phyloP scores from a whole-genome alignment of 2,888 invertebrate genomes.

The Parnassius smintheus region DNA sequence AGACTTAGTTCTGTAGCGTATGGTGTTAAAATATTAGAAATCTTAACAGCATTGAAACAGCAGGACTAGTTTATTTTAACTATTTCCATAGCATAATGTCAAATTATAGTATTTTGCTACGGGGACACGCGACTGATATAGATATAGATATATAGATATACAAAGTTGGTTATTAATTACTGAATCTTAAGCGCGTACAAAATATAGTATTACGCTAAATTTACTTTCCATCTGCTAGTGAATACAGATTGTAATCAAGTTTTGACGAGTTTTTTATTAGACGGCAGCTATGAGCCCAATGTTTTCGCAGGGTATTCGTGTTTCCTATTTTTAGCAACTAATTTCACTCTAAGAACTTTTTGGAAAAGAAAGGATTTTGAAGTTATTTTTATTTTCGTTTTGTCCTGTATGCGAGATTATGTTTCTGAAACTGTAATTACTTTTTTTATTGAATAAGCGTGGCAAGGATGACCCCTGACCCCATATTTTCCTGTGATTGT shows the following conservation, averaged over 20 bases:
- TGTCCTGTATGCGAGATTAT: background rate
- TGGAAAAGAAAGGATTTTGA: constrained; percentile 22
- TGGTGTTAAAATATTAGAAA: no score
- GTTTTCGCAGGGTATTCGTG: constrained; percentile 38
- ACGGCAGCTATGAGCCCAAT: constrained; percentile 20
- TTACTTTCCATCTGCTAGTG: constrained; percentile 33
- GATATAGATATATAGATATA: no score
- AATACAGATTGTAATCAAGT: constrained; percentile 32
- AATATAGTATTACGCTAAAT: constrained; percentile 24
- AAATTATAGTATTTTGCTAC: no score
- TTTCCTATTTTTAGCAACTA: constrained; percentile 44
- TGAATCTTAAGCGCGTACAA: constrained; percentile 1
- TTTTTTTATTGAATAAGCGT: no score
- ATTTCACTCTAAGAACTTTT: constrained; percentile 42
- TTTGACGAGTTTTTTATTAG: constrained; percentile 28
- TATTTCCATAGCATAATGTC: no score
- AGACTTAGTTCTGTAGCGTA: no score
- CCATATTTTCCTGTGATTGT: no score
- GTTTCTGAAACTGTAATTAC: background rate
- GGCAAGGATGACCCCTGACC: no score
- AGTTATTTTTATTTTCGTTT: constrained; percentile 4
- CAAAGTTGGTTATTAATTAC: background rate
- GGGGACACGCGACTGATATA: no score
- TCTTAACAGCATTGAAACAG: no score
- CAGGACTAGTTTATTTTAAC: no score